Evolutionary conservation across 1,140 invertebrate species (phyloP).

Genomic region (Pteromalus puparum): DNA sequence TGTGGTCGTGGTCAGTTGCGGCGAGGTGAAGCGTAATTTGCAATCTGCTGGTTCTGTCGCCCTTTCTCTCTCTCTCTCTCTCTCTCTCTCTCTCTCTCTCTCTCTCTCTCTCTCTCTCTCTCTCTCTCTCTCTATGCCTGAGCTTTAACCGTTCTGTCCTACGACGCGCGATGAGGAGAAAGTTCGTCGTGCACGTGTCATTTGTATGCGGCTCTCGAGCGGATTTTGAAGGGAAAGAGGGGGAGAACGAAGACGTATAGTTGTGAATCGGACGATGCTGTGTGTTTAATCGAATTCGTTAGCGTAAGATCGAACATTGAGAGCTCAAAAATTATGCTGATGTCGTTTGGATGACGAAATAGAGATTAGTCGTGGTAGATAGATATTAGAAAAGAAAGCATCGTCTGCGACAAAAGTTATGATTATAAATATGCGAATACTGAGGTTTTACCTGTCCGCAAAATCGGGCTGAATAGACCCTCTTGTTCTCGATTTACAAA

Average conservation of each 20-base stretch:
- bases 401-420: too few species aligned
- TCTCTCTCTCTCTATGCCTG: neutral
- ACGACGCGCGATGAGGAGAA: neutral
- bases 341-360: too few species aligned
- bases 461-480: too few species aligned
- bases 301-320: neutral
- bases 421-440: too few species aligned
- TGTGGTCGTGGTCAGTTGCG: constrained; percentile 45
- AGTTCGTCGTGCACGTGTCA: constrained; percentile 17
- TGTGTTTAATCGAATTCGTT: neutral
- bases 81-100: neutral
- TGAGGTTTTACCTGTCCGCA: too few species aligned
- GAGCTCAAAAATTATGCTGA: too few species aligned
- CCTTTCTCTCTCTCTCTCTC: constrained; percentile 1
- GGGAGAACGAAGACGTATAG: neutral
- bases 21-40: constrained; percentile 58
- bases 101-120: neutral
- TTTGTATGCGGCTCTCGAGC: constrained; percentile 40
- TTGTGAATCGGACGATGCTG: neutral
- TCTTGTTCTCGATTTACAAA: too few species aligned
- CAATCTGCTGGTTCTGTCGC: constrained; percentile 54
- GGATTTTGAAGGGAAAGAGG: neutral
- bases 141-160: neutral
- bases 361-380: too few species aligned
- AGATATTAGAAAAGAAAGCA: too few species aligned